Evolutionary conservation across 2,888 invertebrate species (phyloP), one percentile per base, ranked within the genome.

Genomic region (Platerodrilus igneus): DNA sequence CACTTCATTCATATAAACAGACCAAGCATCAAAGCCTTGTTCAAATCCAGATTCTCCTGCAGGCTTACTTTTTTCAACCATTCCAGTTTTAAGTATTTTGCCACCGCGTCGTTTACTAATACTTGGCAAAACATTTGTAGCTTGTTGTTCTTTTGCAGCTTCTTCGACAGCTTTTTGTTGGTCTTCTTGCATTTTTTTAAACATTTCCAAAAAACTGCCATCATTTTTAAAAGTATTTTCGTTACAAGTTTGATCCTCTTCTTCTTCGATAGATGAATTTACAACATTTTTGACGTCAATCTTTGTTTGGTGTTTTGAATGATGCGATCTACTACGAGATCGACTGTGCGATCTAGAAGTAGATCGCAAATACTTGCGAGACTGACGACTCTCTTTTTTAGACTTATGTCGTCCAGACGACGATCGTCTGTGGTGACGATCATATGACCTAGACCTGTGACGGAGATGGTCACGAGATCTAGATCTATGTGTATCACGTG

Each of bases 1-100:
- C 10, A 94, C 93, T 76, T 93, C 94, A 45, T 87, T 87, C 81
- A 93, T 83, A 63, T 94, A 94, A 15, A 90, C 76, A 0, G 91
- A 86, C 93, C 93, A 93, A 8, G 92, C 90, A 68, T 93, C 92
- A 61, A 86, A 87, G 0, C 83, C 81, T 11, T 77, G 73, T 51
- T 79, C 79, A 1, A 70, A 74, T 1, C 74, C 73, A 52, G 77
- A 78, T 54, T 81, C 81, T 34, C 75, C 76, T 10, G 71, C 70
- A 13, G 77, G 76, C 63, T 84, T 85, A 28, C 80, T 78, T 64
- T 93, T 93, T 58, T 90, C 87, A 22, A 93, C 92, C 64, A 91
- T 73, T 22, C 92, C 92, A 28, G 91, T 92, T 69, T 91, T 91
- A 10, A 93, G 72, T 30, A 90, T 85, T 62, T 89, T 78, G 9